Percentiles rank a stretch among this genome's conserved stretches.
Evolutionary conservation across 23 tunicate species (phyloP).

Genomic region (Trididemnum nubilum): DNA sequence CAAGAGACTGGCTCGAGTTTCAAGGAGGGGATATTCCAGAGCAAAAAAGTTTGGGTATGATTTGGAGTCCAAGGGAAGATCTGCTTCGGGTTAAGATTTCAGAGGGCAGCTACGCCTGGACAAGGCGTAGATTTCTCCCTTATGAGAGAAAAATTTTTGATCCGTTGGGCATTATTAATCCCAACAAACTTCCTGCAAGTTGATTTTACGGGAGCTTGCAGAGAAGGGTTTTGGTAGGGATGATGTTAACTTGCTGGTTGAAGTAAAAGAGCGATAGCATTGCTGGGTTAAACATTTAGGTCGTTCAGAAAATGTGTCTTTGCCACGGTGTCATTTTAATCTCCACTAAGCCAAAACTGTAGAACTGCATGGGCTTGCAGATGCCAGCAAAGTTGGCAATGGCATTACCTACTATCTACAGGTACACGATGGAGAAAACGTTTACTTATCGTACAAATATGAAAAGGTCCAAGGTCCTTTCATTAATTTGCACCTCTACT

Average conservation of each 20-base stretch:
- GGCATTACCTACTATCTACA: neutral
- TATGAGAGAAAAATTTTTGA: too few species aligned
- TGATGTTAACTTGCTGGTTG: neutral
- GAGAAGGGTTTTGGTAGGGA: neutral
- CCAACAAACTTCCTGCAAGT: neutral
- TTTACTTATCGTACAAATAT: neutral
- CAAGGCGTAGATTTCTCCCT: neutral
- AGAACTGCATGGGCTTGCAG: neutral
- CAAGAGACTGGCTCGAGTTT: neutral
- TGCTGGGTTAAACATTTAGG: neutral
- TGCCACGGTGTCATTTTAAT: neutral
- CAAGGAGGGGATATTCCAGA: neutral
- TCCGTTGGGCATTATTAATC: too few species aligned
- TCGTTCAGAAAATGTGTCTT: too few species aligned
- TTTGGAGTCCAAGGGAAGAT: too few species aligned
- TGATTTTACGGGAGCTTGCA: neutral
- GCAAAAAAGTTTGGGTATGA: neutral
- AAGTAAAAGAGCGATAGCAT: neutral
- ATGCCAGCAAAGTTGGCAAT: neutral
- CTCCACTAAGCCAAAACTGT: neutral
- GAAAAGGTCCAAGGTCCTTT: neutral
- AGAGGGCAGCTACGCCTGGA: too few species aligned
- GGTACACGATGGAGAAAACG: neutral
- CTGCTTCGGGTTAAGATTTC: too few species aligned
- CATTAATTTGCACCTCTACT: neutral